These are phyloP conservation scores for Calidris pugnax DNA, from an alignment of 2,113 vertebrate species.

Conservation along the genomic window DNA sequence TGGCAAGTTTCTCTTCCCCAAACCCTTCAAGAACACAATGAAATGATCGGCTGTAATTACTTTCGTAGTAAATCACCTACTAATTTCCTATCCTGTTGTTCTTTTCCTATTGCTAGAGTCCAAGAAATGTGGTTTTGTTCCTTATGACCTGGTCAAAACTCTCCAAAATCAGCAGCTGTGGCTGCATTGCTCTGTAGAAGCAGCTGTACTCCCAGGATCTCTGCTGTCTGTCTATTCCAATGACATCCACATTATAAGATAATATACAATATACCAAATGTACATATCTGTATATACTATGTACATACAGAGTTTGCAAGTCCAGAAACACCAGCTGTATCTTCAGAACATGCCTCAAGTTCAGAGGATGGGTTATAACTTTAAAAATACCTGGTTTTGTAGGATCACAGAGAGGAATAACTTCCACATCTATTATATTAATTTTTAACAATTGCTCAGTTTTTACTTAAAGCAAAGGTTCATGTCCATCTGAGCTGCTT, in stretches of 20 bases:
- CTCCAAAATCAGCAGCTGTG: background rate
- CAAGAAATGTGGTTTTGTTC: background rate
- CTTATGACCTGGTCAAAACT: background rate
- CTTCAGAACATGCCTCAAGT: background rate
- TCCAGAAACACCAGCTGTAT: background rate
- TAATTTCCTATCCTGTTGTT: background rate
- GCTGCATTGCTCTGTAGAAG: background rate
- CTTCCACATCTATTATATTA: background rate
- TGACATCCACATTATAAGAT: background rate
- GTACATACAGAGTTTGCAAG: background rate
- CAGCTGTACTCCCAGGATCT: background rate
- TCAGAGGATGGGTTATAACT: background rate
- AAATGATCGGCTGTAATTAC: background rate
- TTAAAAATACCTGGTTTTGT: background rate
- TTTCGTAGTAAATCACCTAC: background rate
- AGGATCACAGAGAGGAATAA: background rate
- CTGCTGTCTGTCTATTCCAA: background rate
- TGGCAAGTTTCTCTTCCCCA: background rate
- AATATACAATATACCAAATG: background rate
- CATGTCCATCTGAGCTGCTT: background rate
- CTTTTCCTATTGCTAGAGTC: background rate
- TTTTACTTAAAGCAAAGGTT: background rate
- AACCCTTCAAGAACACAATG: background rate
- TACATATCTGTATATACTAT: fast-evolving
- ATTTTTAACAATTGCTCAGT: background rate